Conservation (phyloP, 2,113 vertebrate species). For the Ctenodactylus gundi region DNA sequence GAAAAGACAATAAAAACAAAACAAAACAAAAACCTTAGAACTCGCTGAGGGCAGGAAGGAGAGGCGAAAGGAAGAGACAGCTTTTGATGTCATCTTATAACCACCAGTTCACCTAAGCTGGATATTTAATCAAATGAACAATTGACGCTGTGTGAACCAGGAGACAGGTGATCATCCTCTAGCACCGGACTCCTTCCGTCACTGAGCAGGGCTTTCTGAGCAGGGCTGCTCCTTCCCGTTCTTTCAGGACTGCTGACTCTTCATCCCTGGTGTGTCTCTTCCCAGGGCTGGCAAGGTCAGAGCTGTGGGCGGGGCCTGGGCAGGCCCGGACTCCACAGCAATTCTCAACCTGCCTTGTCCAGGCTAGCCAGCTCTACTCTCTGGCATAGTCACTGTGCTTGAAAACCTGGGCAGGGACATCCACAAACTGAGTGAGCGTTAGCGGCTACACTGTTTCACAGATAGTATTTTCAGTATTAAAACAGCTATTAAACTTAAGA, state of each 20-base stretch:
- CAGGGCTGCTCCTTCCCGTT: background rate
- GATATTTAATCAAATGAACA: conserved; percentile 66
- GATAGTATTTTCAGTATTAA: background rate
- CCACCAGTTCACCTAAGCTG: conserved; percentile 50
- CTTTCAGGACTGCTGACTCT: background rate
- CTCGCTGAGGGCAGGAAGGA: conserved; percentile 42
- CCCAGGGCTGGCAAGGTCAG: background rate
- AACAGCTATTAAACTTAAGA: conserved; percentile 51
- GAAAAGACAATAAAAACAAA: conserved; percentile 24
- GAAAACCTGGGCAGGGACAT: background rate
- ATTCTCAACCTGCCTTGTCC: conserved; percentile 10
- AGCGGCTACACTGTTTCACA: conserved; percentile 19
- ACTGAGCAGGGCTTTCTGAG: conserved; percentile 6
- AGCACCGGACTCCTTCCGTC: background rate
- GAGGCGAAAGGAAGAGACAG: conserved; percentile 52
- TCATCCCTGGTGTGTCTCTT: background rate
- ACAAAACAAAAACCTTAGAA: conserved; percentile 60
- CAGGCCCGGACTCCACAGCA: background rate
- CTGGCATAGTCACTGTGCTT: conserved; percentile 45
- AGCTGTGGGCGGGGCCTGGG: background rate
- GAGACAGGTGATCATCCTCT: conserved; percentile 46
- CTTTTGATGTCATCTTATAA: conserved; percentile 53
- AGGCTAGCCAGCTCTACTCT: background rate
- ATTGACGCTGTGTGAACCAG: conserved; percentile 19
- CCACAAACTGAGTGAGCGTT: background rate